phyloP scores from a whole-genome alignment of 2,113 vertebrate species.

The Scopus umbretta region DNA sequence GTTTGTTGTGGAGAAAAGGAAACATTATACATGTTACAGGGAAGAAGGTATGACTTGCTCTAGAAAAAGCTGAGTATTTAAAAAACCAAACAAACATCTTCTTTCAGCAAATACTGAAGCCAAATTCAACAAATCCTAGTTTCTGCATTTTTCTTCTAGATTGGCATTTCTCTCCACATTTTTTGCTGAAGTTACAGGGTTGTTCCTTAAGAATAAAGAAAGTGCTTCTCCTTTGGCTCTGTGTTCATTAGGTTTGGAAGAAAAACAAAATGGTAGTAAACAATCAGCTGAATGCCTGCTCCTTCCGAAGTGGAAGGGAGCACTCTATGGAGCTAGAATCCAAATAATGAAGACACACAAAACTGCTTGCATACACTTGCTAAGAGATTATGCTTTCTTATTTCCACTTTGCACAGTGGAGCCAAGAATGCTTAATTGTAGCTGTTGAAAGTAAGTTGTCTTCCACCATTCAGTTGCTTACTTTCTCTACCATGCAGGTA shows the following conservation, averaged over 20 bases:
- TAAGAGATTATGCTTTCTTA: not conserved
- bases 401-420: not conserved
- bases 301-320: not conserved
- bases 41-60: not conserved
- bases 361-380: not conserved
- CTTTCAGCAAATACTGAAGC: not conserved
- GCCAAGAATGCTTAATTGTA: not conserved
- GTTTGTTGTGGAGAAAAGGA: slow-evolving; percentile 9
- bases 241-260: not conserved
- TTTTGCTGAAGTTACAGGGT: not conserved
- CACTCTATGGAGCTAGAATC: not conserved
- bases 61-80: not conserved
- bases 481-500: not conserved
- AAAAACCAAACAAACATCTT: not conserved
- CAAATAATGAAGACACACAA: not conserved
- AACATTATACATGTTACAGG: not conserved
- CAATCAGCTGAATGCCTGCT: not conserved
- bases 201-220: not conserved
- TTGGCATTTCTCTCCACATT: not conserved
- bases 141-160: not conserved
- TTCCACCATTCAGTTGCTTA: not conserved
- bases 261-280: not conserved
- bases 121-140: not conserved
- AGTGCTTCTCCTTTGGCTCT: not conserved
- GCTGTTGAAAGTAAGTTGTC: not conserved